Conservation (phyloP, 2,888 invertebrate genomes). For the Megastigmus dorsalis region DNA sequence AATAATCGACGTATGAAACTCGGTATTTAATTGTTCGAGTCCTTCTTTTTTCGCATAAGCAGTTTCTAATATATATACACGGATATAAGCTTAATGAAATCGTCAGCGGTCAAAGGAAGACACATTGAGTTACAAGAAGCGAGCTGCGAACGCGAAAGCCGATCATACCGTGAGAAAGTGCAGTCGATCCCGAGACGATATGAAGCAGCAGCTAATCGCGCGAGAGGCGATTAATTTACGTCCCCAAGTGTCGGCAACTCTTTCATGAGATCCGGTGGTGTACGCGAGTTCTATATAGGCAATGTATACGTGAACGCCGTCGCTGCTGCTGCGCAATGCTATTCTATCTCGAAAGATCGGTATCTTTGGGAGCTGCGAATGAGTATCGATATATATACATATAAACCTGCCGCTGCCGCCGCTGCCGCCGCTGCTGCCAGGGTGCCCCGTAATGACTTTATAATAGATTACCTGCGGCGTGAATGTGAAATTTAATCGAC, state of each 20-base stretch:
- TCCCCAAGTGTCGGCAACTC: constrained; percentile 54
- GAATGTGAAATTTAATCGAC: constrained; percentile 48
- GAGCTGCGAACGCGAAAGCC: constrained; percentile 22
- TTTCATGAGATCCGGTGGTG: constrained; percentile 21
- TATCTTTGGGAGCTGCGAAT: constrained; percentile 57
- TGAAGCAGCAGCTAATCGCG: constrained; percentile 42
- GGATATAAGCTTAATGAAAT: constrained; percentile 39
- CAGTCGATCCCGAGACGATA: constrained; percentile 37
- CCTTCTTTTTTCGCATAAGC: too few relatives aligned
- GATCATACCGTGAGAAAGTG: constrained; percentile 52
- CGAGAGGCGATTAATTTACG: constrained; percentile 66
- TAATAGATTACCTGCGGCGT: constrained; percentile 57
- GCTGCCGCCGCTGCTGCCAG: too few relatives aligned
- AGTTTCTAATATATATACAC: too few relatives aligned
- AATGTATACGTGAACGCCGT: too few relatives aligned
- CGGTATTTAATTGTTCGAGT: too few relatives aligned
- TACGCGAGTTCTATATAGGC: too few relatives aligned
- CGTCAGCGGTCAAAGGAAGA: constrained; percentile 19
- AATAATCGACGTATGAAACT: too few relatives aligned
- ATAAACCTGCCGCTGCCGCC: too few relatives aligned
- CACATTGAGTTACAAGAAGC: not conserved
- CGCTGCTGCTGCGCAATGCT: constrained; percentile 33
- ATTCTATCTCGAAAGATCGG: constrained; percentile 56
- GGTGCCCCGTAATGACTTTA: constrained; percentile 63
- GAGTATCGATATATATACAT: constrained; percentile 50